These are phyloP conservation scores for Piezodorus guildinii DNA, from an alignment of 1,140 invertebrate genomes.

Conservation along the genomic window DNA sequence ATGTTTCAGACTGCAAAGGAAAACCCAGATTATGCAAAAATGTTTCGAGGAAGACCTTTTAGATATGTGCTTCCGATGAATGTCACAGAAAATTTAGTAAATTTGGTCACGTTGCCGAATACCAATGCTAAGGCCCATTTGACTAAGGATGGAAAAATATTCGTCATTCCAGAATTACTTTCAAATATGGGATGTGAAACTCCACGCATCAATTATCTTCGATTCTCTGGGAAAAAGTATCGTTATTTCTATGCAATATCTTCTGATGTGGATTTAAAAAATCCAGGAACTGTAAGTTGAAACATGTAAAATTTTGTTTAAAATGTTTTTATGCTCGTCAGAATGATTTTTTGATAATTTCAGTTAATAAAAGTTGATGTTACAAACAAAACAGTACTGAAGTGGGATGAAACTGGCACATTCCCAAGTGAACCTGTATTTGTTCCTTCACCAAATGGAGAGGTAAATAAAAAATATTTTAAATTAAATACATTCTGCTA, in stretches of 20 bases:
- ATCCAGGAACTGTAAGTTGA: conserved; percentile 59
- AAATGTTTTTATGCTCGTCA: not conserved
- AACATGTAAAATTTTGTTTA: not conserved
- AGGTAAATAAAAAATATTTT: conserved; percentile 38
- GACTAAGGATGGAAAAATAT: conserved; percentile 37
- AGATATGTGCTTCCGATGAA: conserved; percentile 54
- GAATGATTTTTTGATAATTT: conserved; percentile 29
- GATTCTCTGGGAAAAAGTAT: conserved; percentile 53
- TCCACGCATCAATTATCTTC: conserved; percentile 64
- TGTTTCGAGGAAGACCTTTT: conserved; percentile 64
- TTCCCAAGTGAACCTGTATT: conserved; percentile 84
- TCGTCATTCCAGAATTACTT: conserved; percentile 50
- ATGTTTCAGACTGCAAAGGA: conserved; percentile 53
- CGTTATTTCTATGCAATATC: conserved; percentile 82
- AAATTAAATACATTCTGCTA: not conserved
- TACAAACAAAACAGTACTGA: conserved; percentile 44
- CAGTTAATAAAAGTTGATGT: conserved; percentile 73
- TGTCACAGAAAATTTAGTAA: not conserved
- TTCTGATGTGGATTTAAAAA: conserved; percentile 66
- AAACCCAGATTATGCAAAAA: conserved; percentile 64
- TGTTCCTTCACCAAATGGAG: conserved; percentile 52
- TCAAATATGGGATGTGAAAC: conserved; percentile 71
- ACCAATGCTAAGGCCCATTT: conserved; percentile 41
- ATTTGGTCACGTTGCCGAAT: conserved; percentile 30
- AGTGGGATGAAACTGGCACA: conserved; percentile 57